These are phyloP conservation scores for Caranx melampygus DNA, from an alignment of 2,113 vertebrate genomes.

Conservation along the genomic window DNA sequence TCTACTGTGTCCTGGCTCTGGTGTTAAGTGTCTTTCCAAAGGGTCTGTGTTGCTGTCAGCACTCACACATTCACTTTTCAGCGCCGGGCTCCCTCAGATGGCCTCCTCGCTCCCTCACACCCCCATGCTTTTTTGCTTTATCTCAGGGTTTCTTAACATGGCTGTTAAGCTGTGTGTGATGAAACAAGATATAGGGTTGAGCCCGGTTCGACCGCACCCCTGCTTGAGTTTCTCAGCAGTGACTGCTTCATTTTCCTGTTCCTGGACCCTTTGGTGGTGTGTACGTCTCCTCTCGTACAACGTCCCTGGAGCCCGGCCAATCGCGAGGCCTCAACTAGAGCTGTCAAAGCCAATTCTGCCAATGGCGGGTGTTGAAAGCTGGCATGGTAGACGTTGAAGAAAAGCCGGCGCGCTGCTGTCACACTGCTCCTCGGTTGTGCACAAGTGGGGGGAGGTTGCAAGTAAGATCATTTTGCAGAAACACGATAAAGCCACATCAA, in stretches of 20 bases:
- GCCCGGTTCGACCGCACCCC: constrained; percentile 30
- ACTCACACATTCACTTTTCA: constrained; percentile 68
- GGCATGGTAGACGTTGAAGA: constrained; percentile 69
- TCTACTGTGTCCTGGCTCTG: constrained; percentile 50
- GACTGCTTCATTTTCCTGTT: constrained; percentile 57
- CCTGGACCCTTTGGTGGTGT: constrained; percentile 54
- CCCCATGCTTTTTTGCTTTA: constrained; percentile 15
- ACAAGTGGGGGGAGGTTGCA: constrained; percentile 13
- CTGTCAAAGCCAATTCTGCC: constrained; percentile 83
- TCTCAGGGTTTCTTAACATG: constrained; percentile 56
- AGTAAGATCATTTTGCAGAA: constrained; percentile 57
- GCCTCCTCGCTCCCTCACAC: constrained; percentile 51
- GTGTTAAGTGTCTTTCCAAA: constrained; percentile 52
- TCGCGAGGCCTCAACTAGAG: constrained; percentile 74
- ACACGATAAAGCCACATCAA: constrained; percentile 59
- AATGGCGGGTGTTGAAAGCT: constrained; percentile 82
- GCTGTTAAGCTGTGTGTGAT: constrained; percentile 57
- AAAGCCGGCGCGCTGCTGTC: constrained; percentile 58
- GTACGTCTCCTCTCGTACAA: constrained; percentile 64
- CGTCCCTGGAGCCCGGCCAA: constrained; percentile 78
- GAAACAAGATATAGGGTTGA: constrained; percentile 51
- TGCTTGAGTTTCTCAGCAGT: constrained; percentile 49
- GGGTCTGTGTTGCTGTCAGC: constrained; percentile 65
- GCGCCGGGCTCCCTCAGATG: constrained; percentile 73
- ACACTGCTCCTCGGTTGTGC: constrained; percentile 60